These are phyloP conservation scores for Latrodectus hesperus DNA, from an alignment of 2,888 invertebrate species.

Conservation along the genomic window DNA sequence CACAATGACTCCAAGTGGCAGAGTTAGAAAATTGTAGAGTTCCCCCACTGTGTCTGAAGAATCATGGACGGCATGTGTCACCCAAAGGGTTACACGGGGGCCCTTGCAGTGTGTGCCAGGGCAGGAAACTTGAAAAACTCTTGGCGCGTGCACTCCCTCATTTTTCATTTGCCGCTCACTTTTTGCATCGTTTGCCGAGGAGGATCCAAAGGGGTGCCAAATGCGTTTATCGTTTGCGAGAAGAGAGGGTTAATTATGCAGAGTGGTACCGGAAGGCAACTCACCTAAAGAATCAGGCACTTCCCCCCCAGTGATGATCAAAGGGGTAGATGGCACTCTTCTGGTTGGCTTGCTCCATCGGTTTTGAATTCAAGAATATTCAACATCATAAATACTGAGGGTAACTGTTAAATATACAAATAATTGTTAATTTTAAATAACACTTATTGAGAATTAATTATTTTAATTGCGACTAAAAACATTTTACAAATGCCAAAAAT, in stretches of 20 bases:
- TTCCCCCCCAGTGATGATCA: not conserved
- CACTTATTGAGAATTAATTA: no score
- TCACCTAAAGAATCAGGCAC: conserved; percentile 27
- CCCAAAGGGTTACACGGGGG: conserved; percentile 33
- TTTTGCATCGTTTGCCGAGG: conserved; percentile 7
- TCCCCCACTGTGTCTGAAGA: not conserved
- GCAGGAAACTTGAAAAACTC: conserved; percentile 62
- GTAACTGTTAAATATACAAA: no score
- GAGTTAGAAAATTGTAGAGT: not conserved
- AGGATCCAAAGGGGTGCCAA: conserved; percentile 52
- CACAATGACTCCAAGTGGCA: not conserved
- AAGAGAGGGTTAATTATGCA: conserved; percentile 68
- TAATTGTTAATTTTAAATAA: no score
- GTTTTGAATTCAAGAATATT: no score
- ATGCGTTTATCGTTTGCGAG: conserved; percentile 27
- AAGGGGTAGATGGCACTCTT: not conserved
- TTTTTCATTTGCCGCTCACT: conserved; percentile 46
- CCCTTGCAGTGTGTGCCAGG: not conserved
- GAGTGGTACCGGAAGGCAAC: conserved; percentile 51
- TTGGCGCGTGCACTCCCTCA: conserved; percentile 47
- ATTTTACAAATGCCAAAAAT: no score
- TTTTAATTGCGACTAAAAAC: no score
- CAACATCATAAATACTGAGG: no score
- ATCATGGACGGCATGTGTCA: conserved; percentile 4
- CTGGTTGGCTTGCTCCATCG: no score